phyloP scores from a whole-genome alignment of 2,113 vertebrate genomes.

The Anolis sagrei region DNA sequence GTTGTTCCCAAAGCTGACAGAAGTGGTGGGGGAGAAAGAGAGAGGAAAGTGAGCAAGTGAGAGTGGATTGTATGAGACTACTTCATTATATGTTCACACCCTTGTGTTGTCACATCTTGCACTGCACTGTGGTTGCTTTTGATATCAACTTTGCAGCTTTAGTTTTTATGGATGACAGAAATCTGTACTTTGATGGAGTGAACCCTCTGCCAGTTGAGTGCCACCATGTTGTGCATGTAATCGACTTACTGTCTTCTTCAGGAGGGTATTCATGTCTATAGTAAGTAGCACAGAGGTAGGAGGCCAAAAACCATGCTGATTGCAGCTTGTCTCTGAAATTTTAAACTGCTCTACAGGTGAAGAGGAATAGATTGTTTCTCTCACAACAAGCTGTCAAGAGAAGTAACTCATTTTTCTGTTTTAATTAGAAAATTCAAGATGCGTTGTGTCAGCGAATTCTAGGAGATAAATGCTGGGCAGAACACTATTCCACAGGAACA shows the following conservation, averaged over 20 bases:
- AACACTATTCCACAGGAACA: not conserved
- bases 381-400: conserved; percentile 9
- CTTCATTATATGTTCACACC: not conserved
- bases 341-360: not conserved
- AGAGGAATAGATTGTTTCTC: conserved; percentile 1
- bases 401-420: conserved; percentile 11
- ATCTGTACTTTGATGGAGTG: not conserved
- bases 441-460: not conserved
- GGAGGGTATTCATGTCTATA: not conserved
- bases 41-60: too few relatives aligned
- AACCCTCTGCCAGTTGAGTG: not conserved
- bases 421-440: conserved; percentile 16
- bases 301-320: not conserved
- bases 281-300: not conserved
- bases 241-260: not conserved
- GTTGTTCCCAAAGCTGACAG: not conserved
- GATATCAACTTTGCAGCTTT: conserved; percentile 10
- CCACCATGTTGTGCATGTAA: not conserved
- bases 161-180: not conserved
- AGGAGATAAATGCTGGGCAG: not conserved
- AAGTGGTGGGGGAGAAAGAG: not conserved
- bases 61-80: not conserved
- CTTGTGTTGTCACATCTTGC: not conserved
- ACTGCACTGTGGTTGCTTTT: not conserved
- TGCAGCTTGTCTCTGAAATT: conserved; percentile 17